Conservation (phyloP, 2,113 vertebrate genomes). For the Piliocolobus tephrosceles region DNA sequence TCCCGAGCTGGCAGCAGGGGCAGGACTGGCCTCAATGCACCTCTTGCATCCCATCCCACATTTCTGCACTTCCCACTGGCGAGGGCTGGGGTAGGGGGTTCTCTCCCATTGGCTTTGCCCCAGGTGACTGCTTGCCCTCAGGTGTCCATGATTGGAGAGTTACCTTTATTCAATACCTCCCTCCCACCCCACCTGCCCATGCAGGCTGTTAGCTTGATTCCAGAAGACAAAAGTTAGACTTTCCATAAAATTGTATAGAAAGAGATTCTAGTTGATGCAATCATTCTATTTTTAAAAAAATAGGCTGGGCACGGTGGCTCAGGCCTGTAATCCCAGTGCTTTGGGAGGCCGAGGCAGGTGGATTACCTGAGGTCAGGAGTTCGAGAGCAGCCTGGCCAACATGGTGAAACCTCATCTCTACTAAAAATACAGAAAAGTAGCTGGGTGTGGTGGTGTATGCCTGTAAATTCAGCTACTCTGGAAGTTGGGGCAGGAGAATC, state of each 20-base stretch:
- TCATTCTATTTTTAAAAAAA: neutral
- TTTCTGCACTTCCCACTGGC: neutral
- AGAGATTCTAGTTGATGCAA: neutral
- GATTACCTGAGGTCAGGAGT: too few relatives aligned
- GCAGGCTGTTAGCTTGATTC: neutral
- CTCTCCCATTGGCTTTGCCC: neutral
- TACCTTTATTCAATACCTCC: neutral
- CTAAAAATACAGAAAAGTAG: too few relatives aligned
- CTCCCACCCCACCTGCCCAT: neutral
- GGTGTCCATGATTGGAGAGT: neutral
- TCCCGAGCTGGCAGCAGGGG: too few relatives aligned
- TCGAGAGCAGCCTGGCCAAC: too few relatives aligned
- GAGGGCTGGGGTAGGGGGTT: neutral
- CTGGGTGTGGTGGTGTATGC: rapidly evolving
- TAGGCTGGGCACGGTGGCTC: too few relatives aligned
- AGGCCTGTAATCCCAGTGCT: too few relatives aligned
- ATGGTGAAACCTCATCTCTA: too few relatives aligned
- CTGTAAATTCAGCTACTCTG: too few relatives aligned
- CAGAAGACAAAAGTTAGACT: neutral
- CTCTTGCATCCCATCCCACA: rapidly evolving
- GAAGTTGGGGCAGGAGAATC: too few relatives aligned
- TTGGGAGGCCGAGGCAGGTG: too few relatives aligned
- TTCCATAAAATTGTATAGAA: neutral
- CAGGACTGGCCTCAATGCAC: neutral
- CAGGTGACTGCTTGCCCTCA: neutral